Evolutionary conservation across 2,888 invertebrate genomes (phyloP), one percentile per base, ranked within the genome.

Genomic region (Stenodera caucasica): DNA sequence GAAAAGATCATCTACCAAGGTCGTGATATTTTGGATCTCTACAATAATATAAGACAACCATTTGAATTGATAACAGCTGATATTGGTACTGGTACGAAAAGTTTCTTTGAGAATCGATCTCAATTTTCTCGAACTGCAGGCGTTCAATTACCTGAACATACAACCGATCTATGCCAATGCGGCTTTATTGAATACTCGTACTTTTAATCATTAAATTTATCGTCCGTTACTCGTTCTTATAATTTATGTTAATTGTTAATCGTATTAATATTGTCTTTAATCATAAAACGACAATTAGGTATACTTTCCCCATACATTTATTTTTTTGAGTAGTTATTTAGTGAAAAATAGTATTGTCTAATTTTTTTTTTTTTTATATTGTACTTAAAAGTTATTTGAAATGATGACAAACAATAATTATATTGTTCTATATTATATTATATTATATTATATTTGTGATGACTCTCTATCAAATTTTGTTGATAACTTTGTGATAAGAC

Each of bases 81-180:
- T 11, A 45, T 66, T 8, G 50, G 54, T 55, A 37, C 11, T 21
- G 67, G 61, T 11, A 32, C 63, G 9, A 26, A 37, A 2, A 50
- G 63, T 18, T 67, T 65, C 59, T 68, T 67, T 12, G 63, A 66
- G 51, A 69, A 70, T 54, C 52, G 66, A 64, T 69, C 69, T 30
- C 67, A 67, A 54, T 60, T 63, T 50, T 67, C 68, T 21, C 60
- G 67, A 60, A 40, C 65, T 21, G 56, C 54, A 33, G 67, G 65
- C 12, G 59, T 58, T 6, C n/a, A 57, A 29, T n/a, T 63, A 11
- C 68, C 65, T 9, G 53, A 58, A 4, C 61, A 68, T 52, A 9
- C 30, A 3, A 60, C 23, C 4, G 11, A 40, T 21, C 9, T 21
- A 40, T 40, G 40, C 11, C 2, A 12, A 12, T 45, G 45, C 45